Percentiles rank a stretch among this genome's conserved stretches.
Evolutionary conservation across 1,140 invertebrate genomes (phyloP).

Genomic region (Sycophila sp.): DNA sequence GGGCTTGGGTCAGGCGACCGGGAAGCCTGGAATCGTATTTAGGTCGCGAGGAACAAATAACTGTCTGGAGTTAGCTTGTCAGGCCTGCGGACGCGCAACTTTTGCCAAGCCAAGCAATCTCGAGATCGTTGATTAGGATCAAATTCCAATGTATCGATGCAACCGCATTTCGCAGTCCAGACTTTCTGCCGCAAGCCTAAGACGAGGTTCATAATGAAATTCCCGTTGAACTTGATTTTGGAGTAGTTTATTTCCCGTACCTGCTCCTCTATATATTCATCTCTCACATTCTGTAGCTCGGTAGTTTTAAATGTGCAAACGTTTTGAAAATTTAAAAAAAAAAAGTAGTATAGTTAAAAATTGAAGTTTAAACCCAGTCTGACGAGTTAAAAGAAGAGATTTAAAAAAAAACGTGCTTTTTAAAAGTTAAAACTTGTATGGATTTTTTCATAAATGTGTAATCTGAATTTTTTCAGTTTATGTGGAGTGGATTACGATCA

Average conservation of each 20-base stretch:
- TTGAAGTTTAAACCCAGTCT: too few relatives aligned
- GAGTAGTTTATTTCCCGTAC: too few relatives aligned
- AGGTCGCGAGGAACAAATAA: background rate
- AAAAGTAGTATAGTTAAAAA: too few relatives aligned
- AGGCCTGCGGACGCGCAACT: background rate
- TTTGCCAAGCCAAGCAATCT: background rate
- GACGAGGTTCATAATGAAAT: slow-evolving; percentile 32
- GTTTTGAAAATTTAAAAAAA: too few relatives aligned
- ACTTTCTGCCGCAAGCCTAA: background rate
- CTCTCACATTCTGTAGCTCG: background rate
- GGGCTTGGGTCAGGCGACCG: background rate
- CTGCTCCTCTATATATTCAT: too few relatives aligned
- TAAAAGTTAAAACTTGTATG: background rate
- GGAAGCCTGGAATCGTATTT: background rate
- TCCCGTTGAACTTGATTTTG: slow-evolving; percentile 17
- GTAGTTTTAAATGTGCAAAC: background rate
- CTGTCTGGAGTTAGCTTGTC: background rate
- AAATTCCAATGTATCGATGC: slow-evolving; percentile 3
- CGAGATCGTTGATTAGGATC: background rate
- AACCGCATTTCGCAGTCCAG: too few relatives aligned
- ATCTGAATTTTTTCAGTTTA: too few relatives aligned
- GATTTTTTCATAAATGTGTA: too few relatives aligned
- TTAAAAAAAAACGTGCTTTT: background rate
- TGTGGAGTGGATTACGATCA: too few relatives aligned
- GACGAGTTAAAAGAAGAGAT: too few relatives aligned